phyloP scores from a whole-genome alignment of 2,113 vertebrate genomes.

The Aptenodytes patagonicus region DNA sequence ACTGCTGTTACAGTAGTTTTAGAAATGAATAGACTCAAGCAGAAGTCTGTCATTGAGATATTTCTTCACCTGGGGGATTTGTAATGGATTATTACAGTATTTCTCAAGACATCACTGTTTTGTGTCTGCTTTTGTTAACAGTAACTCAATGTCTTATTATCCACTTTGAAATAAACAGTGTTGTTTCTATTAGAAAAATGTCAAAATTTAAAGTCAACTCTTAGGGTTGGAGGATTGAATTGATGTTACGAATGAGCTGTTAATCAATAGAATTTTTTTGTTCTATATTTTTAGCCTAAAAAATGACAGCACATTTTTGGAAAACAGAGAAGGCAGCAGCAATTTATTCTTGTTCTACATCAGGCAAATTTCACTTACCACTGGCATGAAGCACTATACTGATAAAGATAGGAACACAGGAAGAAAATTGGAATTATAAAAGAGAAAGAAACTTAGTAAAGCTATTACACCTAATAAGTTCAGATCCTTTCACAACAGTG shows the following conservation, averaged over 20 bases:
- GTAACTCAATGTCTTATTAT: background rate
- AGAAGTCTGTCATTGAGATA: background rate
- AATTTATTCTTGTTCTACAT: background rate
- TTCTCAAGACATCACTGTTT: background rate
- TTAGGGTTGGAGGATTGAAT: background rate
- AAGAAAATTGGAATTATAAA: background rate
- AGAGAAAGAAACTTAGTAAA: background rate
- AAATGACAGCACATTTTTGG: background rate
- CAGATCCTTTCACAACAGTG: background rate
- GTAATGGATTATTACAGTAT: background rate
- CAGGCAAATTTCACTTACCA: background rate
- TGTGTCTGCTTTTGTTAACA: background rate
- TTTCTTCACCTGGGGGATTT: background rate
- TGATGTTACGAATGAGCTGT: background rate
- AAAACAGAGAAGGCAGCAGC: background rate
- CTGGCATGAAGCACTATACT: background rate
- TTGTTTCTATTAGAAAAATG: slow-evolving; percentile 3
- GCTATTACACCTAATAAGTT: background rate
- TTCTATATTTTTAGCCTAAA: background rate
- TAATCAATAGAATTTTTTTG: background rate
- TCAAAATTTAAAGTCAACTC: background rate
- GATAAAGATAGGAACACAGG: background rate
- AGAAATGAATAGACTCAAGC: background rate
- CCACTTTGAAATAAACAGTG: background rate
- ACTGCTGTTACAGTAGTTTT: background rate